Conservation (phyloP, 2,113 vertebrate genomes). For the Nerophis ophidion region DNA sequence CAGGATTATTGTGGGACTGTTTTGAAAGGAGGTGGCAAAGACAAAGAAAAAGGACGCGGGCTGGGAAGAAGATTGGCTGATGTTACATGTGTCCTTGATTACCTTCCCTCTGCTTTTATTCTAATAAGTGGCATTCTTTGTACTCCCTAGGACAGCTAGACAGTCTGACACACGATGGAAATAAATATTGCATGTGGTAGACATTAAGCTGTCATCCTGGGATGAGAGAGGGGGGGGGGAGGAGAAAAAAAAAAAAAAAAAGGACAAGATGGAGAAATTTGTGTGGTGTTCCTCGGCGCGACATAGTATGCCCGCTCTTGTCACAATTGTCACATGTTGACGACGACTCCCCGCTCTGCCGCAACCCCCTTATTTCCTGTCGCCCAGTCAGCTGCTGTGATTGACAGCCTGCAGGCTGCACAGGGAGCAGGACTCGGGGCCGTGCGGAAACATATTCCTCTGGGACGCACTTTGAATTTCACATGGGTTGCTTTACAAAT, state of each 20-base stretch:
- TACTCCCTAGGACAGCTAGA: conserved; percentile 97
- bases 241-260: no score
- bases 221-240: conserved; percentile 67
- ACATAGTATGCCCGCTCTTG: conserved; percentile 93
- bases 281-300: conserved; percentile 85
- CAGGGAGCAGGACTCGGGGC: conserved; percentile 80
- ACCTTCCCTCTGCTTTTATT: conserved; percentile 99
- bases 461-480: conserved; percentile 60
- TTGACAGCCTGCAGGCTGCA: conserved; percentile 75
- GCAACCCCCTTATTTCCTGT: conserved; percentile 62
- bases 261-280: conserved; percentile 82
- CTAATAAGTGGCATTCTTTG: conserved; percentile 99
- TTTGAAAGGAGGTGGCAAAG: conserved; percentile 75
- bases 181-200: conserved; percentile 99
- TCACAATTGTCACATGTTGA: conserved; percentile 95
- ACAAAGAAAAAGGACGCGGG: conserved; percentile 74
- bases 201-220: conserved; percentile 99
- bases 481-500: conserved; percentile 40
- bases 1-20: conserved; percentile 94
- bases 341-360: conserved; percentile 61
- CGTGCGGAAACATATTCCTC: conserved; percentile 48
- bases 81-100: conserved; percentile 99
- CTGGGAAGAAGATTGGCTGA: conserved; percentile 92
- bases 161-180: conserved; percentile 99
- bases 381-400: conserved; percentile 64